Percentiles rank a stretch among this genome's conserved stretches.
phyloP scores from a whole-genome alignment of 1,140 invertebrate species.

The Hylaeus anthracinus region DNA sequence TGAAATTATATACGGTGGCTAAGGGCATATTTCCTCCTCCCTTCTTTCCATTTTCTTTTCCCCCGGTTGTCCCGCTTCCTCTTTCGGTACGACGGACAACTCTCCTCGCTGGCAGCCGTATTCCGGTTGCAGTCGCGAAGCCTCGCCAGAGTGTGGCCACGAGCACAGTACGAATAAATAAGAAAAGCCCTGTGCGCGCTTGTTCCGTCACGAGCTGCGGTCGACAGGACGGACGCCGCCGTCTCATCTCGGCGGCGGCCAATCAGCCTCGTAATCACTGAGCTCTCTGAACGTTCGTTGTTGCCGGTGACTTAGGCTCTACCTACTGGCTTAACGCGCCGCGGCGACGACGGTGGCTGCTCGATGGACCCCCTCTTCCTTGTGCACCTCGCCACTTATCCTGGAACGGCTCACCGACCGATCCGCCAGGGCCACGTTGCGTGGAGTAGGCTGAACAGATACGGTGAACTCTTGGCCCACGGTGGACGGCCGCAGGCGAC shows the following conservation, averaged over 20 bases:
- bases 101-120: slow-evolving; percentile 37
- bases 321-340: slow-evolving; percentile 62
- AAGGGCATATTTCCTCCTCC: slow-evolving; percentile 48
- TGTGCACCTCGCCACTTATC: slow-evolving; percentile 8
- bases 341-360: slow-evolving; percentile 40
- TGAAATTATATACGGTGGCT: slow-evolving; percentile 72
- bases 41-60: slow-evolving; percentile 31
- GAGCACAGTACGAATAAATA: slow-evolving; percentile 68
- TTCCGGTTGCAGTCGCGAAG: slow-evolving; percentile 58
- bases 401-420: not conserved
- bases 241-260: slow-evolving; percentile 75
- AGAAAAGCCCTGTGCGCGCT: slow-evolving; percentile 69
- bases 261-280: slow-evolving; percentile 76
- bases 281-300: slow-evolving; percentile 68
- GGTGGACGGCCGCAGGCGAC: too few relatives aligned
- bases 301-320: slow-evolving; percentile 62
- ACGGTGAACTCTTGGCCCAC: too few relatives aligned
- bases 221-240: slow-evolving; percentile 72
- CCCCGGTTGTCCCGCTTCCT: slow-evolving; percentile 9
- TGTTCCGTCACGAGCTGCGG: slow-evolving; percentile 77
- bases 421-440: not conserved
- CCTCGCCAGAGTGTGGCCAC: slow-evolving; percentile 38
- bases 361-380: slow-evolving; percentile 10
- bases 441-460: not conserved
- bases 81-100: not conserved